Evolutionary conservation across 1,140 invertebrate species (phyloP).

Genomic region (Halesus radiatus): DNA sequence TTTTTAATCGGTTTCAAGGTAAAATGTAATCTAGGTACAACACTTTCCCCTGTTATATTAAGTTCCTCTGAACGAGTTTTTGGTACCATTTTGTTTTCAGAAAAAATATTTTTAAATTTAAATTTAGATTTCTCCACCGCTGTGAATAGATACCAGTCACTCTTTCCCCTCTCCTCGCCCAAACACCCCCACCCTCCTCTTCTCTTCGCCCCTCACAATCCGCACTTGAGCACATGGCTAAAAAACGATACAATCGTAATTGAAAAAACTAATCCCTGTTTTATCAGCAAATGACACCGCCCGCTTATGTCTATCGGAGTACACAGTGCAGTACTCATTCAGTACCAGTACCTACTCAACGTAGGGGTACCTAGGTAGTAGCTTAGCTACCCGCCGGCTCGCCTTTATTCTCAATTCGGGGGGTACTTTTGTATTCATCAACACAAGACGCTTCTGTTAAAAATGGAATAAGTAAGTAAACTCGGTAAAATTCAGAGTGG

Average conservation of each 20-base stretch:
- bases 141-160: background rate
- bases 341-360: no score
- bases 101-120: no score
- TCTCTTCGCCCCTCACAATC: background rate
- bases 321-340: background rate
- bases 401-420: background rate
- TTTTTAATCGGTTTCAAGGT: no score
- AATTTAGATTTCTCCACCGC: no score
- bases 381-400: background rate
- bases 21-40: no score
- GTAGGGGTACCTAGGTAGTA: no score
- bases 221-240: slow-evolving; percentile 55
- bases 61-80: no score
- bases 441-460: background rate
- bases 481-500: no score
- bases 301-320: slow-evolving; percentile 34
- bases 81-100: no score
- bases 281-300: slow-evolving; percentile 55
- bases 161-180: background rate
- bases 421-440: slow-evolving; percentile 18
- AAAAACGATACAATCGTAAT: slow-evolving; percentile 55
- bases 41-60: no score
- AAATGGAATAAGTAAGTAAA: no score
- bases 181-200: no score
- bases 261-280: slow-evolving; percentile 52